Conservation (phyloP, 2,113 vertebrate species). For the Hydrochoerus hydrochaeris region DNA sequence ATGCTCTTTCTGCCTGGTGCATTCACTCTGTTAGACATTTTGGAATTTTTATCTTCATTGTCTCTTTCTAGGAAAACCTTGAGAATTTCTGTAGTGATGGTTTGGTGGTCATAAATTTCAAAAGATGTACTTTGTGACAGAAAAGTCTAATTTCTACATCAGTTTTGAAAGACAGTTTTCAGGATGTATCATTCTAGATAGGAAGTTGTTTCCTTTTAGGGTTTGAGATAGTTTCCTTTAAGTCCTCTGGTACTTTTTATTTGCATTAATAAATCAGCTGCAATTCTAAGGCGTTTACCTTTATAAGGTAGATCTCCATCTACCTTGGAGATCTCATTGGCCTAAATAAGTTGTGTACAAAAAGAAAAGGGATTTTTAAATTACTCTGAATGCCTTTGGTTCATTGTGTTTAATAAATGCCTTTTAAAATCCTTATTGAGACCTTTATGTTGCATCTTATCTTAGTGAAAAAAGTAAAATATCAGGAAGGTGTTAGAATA, state of each 20-base stretch:
- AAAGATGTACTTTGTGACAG: neutral
- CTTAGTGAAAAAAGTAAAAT: neutral
- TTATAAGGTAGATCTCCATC: neutral
- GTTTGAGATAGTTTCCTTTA: neutral
- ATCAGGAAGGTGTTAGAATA: neutral
- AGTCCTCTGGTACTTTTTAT: neutral
- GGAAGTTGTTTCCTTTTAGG: neutral
- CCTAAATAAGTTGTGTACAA: neutral
- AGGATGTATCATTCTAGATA: neutral
- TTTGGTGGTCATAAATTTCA: neutral
- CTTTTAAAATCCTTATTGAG: neutral
- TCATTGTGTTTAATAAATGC: neutral
- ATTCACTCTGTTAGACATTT: neutral
- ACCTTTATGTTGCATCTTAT: neutral
- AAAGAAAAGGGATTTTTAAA: slow-evolving; percentile 15
- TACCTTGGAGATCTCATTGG: neutral
- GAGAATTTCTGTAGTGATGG: neutral
- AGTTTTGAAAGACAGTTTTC: neutral
- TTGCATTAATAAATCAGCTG: neutral
- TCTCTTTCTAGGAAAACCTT: neutral
- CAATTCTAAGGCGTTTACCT: too few relatives aligned
- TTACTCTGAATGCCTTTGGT: neutral
- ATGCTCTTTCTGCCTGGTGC: neutral
- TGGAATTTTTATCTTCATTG: neutral
- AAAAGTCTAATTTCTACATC: neutral